A percentile compares a stretch with the other conserved stretches of the same genome.
Conservation (phyloP, 2,888 invertebrate species). For the Stenodera caucasica region DNA sequence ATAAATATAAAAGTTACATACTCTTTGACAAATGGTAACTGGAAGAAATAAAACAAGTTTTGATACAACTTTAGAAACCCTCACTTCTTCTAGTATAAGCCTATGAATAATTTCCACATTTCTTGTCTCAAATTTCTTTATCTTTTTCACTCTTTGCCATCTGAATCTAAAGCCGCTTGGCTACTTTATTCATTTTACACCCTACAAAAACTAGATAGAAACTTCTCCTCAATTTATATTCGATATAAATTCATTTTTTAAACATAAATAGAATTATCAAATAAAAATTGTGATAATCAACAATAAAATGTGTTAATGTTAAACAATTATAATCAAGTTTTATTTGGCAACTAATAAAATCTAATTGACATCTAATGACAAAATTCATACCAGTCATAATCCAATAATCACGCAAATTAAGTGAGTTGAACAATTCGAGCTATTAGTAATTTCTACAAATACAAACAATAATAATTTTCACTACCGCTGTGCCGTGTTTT, state of each 20-base stretch:
- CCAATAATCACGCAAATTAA: constrained; percentile 22
- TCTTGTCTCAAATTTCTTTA: constrained; percentile 54
- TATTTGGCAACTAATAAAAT: constrained; percentile 17
- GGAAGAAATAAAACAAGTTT: constrained; percentile 50
- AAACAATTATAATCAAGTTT: constrained; percentile 18
- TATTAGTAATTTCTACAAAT: constrained; percentile 15
- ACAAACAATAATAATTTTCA: constrained; percentile 21
- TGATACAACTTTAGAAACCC: constrained; percentile 48
- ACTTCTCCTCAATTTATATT: constrained; percentile 26
- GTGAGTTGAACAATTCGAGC: constrained; percentile 19
- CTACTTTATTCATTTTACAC: constrained; percentile 52
- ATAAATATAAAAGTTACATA: constrained; percentile 37
- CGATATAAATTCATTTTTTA: constrained; percentile 1
- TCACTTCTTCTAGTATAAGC: constrained; percentile 50
- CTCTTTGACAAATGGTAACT: constrained; percentile 53
- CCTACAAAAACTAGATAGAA: constrained; percentile 37
- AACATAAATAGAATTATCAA: background rate
- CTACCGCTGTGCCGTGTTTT: constrained; percentile 19
- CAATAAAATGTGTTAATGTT: background rate
- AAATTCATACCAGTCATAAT: constrained; percentile 14
- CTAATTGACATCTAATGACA: constrained; percentile 16
- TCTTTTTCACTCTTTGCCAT: constrained; percentile 48
- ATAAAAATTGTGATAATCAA: constrained; percentile 9
- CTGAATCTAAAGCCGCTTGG: constrained; percentile 45
- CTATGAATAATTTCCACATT: constrained; percentile 56